These are phyloP conservation scores for Corythoichthys intestinalis DNA, from an alignment of 2,113 vertebrate genomes.

Conservation along the genomic window DNA sequence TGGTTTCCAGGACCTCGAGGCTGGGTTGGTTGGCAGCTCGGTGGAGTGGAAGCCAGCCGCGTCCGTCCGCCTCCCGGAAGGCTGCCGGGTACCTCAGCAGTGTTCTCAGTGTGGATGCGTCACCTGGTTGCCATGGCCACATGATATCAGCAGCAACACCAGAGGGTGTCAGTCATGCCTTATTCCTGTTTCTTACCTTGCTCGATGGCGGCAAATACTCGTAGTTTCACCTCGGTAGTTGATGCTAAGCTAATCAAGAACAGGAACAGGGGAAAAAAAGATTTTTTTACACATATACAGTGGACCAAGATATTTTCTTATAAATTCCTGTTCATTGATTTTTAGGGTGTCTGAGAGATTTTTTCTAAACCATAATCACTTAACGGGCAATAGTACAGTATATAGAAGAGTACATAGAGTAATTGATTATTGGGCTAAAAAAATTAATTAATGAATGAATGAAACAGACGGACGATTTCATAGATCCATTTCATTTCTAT, in stretches of 20 bases:
- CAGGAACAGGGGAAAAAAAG: constrained; percentile 3
- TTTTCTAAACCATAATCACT: too few species aligned
- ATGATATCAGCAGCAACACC: background rate
- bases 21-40: constrained; percentile 70
- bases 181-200: constrained; percentile 64
- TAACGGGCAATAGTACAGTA: too few species aligned
- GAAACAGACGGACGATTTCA: too few species aligned
- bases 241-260: constrained; percentile 66
- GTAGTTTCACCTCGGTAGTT: constrained; percentile 72
- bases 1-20: constrained; percentile 75
- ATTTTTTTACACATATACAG: too few species aligned
- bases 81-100: constrained; percentile 66
- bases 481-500: too few species aligned
- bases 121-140: constrained; percentile 58
- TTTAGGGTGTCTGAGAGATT: too few species aligned
- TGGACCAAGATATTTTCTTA: too few species aligned
- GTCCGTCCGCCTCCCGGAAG: constrained; percentile 76
- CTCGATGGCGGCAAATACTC: constrained; percentile 75
- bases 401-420: too few species aligned
- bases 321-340: too few species aligned
- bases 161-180: background rate
- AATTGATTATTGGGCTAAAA: too few species aligned
- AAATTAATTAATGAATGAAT: too few species aligned
- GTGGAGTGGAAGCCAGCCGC: constrained; percentile 79
- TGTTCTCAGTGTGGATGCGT: constrained; percentile 70